Evolutionary conservation across 1,140 invertebrate species (phyloP).

Genomic region (Tetragnatha versicolor): DNA sequence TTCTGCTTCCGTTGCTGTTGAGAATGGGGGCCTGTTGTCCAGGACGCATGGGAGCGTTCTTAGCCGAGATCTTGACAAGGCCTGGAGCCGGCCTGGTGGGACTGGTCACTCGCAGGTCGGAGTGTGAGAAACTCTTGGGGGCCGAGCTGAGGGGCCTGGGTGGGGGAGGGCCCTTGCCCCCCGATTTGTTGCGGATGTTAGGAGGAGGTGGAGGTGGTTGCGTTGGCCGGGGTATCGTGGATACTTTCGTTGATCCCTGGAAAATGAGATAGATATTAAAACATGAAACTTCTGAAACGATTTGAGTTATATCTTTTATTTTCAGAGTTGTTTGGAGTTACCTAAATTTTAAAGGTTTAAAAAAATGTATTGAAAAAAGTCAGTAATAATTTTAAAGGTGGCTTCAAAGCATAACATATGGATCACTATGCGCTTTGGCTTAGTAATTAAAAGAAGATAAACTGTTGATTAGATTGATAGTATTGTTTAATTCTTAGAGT

Average conservation of each 20-base stretch:
- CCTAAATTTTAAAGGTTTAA: neutral
- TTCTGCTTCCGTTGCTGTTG: neutral
- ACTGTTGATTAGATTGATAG: too few species aligned
- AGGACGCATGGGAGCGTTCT: neutral
- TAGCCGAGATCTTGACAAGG: neutral
- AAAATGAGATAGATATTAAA: too few species aligned
- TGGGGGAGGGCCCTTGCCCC: conserved; percentile 1
- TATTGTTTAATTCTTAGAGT: too few species aligned
- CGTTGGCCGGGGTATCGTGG: conserved; percentile 21
- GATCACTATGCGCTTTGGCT: too few species aligned
- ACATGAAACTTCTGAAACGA: too few species aligned
- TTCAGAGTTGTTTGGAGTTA: neutral
- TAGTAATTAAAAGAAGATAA: too few species aligned
- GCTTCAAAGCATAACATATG: too few species aligned
- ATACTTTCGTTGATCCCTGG: neutral
- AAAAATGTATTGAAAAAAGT: neutral
- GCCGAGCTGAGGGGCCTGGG: conserved; percentile 22
- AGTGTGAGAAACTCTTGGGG: conserved; percentile 40
- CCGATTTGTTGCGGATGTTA: neutral
- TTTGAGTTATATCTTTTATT: neutral
- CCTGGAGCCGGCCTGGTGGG: neutral
- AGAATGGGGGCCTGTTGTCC: neutral
- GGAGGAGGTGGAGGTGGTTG: conserved; percentile 42
- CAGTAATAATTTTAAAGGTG: too few species aligned
- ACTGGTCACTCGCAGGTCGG: conserved; percentile 17